Conservation (phyloP, 2,888 invertebrate genomes). For the Cheilosia impressa region DNA sequence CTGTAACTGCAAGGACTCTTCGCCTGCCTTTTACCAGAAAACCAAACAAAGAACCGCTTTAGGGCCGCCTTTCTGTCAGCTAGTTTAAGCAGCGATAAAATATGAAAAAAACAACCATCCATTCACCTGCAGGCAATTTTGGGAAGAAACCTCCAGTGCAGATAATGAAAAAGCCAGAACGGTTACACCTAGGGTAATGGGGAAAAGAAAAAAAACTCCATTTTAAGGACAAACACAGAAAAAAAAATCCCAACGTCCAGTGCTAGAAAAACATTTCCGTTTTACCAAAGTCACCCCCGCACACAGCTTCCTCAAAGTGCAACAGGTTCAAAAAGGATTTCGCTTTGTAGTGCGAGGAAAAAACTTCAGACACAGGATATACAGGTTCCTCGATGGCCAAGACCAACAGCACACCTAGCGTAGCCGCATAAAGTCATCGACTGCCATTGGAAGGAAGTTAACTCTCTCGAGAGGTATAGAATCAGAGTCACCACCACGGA, state of each 20-base stretch:
- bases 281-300: constrained; percentile 60
- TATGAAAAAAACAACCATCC: constrained; percentile 1
- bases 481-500: constrained; percentile 20
- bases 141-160: constrained; percentile 26
- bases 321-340: constrained; percentile 75
- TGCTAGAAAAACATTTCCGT: constrained; percentile 55
- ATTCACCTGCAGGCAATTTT: constrained; percentile 49
- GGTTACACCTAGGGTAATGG: neutral
- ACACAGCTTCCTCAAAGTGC: constrained; percentile 57
- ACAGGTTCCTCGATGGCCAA: constrained; percentile 27
- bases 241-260: constrained; percentile 30
- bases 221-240: constrained; percentile 6
- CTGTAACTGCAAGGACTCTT: neutral
- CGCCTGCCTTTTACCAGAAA: neutral
- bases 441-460: constrained; percentile 43
- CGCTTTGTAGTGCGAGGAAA: constrained; percentile 56
- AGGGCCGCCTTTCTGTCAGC: neutral
- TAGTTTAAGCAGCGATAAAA: constrained; percentile 32
- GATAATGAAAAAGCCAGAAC: constrained; percentile 23
- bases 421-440: constrained; percentile 49
- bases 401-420: constrained; percentile 28
- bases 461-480: constrained; percentile 12
- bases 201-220: neutral
- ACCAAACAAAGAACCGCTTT: constrained; percentile 8
- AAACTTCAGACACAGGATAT: constrained; percentile 71